Conservation (phyloP, 37 sponge, comb jelly and placozoan species). For the Tethya wilhelma region DNA sequence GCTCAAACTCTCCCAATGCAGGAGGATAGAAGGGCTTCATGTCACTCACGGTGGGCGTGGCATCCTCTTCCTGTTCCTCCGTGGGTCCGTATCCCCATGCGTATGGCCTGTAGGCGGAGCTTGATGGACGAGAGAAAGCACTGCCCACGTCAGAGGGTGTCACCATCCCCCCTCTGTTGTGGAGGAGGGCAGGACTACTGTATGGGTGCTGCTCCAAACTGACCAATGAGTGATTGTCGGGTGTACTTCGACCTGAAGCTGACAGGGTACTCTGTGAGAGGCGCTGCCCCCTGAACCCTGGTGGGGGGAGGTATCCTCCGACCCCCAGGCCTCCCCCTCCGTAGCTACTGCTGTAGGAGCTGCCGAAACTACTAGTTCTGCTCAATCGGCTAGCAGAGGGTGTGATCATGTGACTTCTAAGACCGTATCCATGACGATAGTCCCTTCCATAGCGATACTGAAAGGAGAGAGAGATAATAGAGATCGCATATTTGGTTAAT, state of each 20-base stretch:
- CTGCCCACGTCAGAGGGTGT: neutral
- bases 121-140: neutral
- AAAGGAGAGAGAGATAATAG: no score
- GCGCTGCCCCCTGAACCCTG: neutral
- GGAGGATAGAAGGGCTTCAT: no score
- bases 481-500: no score
- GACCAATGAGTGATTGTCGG: neutral
- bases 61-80: no score
- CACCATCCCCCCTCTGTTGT: neutral
- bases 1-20: neutral
- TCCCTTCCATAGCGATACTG: no score
- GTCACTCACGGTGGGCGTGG: no score
- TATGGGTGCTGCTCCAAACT: constrained; percentile 4
- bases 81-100: no score
- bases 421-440: no score
- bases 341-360: neutral
- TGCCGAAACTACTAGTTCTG: neutral
- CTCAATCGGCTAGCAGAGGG: no score
- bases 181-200: no score
- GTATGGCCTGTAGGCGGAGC: neutral
- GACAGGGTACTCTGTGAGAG: neutral
- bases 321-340: neutral
- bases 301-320: neutral
- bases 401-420: no score
- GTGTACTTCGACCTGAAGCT: constrained; percentile 12